Evolutionary conservation across 1,140 invertebrate genomes (phyloP), one percentile per base, ranked within the genome.

Genomic region (Drosophila fuyamai): DNA sequence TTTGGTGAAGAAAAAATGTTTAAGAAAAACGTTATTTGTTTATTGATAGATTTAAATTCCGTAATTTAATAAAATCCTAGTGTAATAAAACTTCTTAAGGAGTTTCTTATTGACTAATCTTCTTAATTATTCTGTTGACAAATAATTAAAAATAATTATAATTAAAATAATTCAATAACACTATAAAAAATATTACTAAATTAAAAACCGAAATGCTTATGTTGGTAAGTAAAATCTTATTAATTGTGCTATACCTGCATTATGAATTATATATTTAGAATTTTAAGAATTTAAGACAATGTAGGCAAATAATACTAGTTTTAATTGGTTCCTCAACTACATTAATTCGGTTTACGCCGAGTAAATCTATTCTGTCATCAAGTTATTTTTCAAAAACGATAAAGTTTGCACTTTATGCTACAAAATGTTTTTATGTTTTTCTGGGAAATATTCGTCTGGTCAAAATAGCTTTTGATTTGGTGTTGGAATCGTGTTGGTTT

Each of bases 391-490:
- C 57, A 18, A 27, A 36, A 16, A 48, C 47, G 29, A 68, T 68
- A 53, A 68, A 68, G 38, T 38, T 53, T n/a, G 14, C 18, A 35
- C 66, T 66, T 68, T 53, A 68, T 68, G 65, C 18, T 36, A 53
- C 16, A 43, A 67, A 12, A 8, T 32, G 6, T 18, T 27, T 35
- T 36, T 63, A 50, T 67, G 36, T n/a, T 53, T 68, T 68, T 40
- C 46, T 51, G 9, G 29, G 59, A 68, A 68, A 62, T 29, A 18
- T 36, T 51, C 8, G 32, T 10, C 35, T 43, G 47, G 61, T 29
- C 4, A 53, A 53, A 68, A 43, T 13, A 44, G 18, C 13, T n/a
- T 66, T 51, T 68, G 48, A 68, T 68, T 68, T 61, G 14, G 7
- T n/a, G n/a, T n/a, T 7, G 38, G 61, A 48, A 67, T 53, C 18